Base-by-base conservation (phyloP, 2,113 vertebrate genomes). In the Megaceryle maxima region DNA sequence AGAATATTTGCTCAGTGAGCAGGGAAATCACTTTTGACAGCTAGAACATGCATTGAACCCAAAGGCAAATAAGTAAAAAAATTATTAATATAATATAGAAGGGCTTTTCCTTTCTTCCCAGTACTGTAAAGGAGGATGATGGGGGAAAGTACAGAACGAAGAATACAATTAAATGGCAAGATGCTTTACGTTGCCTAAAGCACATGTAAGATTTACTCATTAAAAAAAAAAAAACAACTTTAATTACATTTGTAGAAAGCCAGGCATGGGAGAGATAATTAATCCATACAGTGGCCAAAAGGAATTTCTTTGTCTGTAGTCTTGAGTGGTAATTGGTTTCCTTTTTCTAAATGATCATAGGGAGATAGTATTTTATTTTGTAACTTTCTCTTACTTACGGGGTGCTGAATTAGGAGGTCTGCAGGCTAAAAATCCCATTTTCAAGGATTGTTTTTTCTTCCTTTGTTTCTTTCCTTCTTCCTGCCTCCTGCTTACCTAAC, bases 11-110 rank as follows among this genome's bases (percentile, higher is more conserved):
- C 78, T 95, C 92, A 97, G 76, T 74, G 87, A 97, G 73, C 83
- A 87, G 87, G 46, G 91, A 90, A 97, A 97, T 97, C 66, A 63
- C 39, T 96, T 95, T 60, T 96, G 97, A 97, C 95, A 97, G 79
- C 63, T 77, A 18, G 76, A 94, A 93, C 87, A 95, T 78, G 90
- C 81, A 63, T 55, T 82, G 70, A 67, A 35, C 94, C 91, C 90
- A 35, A 88, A 93, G 94, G 93, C 87, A 95, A 94, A 70, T n/a
- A 76, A 64, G 67, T 4, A 48, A 64, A 11, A 62, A 43, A 39
- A 18, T 4, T 10, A 39, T 2, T 4, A 80, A 51, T 48, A n/a
- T 31, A 43, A 16, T 74, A 63, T 6, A 90, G 63, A 84, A 81
- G 81, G 77, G 37, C 57, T 92, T 91, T 87, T 96, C 41, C 59